Percentiles rank a stretch among this genome's conserved stretches.
These are phyloP conservation scores for Porites rus DNA, from an alignment of 92 coral and sea anemone species.

Conservation along the genomic window DNA sequence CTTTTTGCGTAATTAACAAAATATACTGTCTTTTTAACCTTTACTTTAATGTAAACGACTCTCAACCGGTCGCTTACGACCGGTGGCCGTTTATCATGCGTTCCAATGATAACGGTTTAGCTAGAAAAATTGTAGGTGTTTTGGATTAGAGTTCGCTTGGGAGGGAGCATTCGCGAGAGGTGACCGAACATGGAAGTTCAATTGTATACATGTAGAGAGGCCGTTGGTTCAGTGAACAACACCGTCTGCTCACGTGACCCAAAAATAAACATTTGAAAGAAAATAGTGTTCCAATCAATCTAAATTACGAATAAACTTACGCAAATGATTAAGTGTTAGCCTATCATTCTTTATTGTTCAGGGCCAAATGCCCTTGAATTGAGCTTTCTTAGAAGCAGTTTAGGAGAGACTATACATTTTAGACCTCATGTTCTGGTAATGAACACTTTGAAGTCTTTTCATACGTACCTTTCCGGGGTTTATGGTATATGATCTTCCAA, in stretches of 20 bases:
- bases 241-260: too few relatives aligned
- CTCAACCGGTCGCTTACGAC: too few relatives aligned
- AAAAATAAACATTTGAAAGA: neutral
- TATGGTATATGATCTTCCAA: constrained; percentile 56
- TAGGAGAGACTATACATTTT: neutral
- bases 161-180: too few relatives aligned
- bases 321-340: neutral
- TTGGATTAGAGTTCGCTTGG: too few relatives aligned
- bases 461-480: constrained; percentile 62
- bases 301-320: neutral
- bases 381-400: neutral
- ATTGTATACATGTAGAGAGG: too few relatives aligned
- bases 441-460: neutral
- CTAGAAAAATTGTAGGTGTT: too few relatives aligned
- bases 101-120: too few relatives aligned
- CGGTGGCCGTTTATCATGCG: too few relatives aligned
- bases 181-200: too few relatives aligned
- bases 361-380: neutral
- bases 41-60: too few relatives aligned
- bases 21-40: too few relatives aligned
- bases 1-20: neutral
- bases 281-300: neutral
- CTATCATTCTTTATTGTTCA: neutral
- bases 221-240: too few relatives aligned
- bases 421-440: neutral